These are phyloP conservation scores for Aspidapion aeneum DNA, from an alignment of 2,888 invertebrate species.

Conservation along the genomic window DNA sequence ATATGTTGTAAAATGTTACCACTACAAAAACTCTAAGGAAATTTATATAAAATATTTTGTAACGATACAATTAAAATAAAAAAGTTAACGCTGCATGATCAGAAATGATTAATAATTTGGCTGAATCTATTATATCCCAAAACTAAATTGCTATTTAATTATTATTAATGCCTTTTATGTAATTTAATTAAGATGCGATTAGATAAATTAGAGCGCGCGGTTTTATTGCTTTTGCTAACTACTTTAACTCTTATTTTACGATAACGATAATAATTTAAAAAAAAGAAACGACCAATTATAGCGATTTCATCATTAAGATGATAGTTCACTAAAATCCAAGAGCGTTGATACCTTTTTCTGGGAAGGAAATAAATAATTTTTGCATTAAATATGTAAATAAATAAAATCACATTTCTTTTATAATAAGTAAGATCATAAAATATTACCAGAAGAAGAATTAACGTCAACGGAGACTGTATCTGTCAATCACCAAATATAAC, in stretches of 20 bases:
- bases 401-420: no score
- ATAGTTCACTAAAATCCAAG: no score
- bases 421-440: no score
- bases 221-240: not conserved
- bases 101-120: not conserved
- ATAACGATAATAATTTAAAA: not conserved
- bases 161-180: slow-evolving; percentile 39
- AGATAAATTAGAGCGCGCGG: slow-evolving; percentile 34
- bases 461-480: no score
- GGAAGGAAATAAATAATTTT: no score
- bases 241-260: not conserved
- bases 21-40: no score
- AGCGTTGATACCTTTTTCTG: no score
- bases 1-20: no score
- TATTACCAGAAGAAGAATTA: no score
- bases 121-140: slow-evolving; percentile 21
- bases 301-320: not conserved
- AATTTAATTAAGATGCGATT: slow-evolving; percentile 45
- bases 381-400: no score
- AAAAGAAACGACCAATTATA: not conserved
- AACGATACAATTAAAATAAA: slow-evolving; percentile 2
- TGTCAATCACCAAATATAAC: no score
- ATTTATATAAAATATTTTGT: no score
- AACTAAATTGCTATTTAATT: slow-evolving; percentile 37
- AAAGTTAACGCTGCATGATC: not conserved